Evolutionary conservation across 2,888 invertebrate genomes (phyloP).

Genomic region (Xanthia togata): DNA sequence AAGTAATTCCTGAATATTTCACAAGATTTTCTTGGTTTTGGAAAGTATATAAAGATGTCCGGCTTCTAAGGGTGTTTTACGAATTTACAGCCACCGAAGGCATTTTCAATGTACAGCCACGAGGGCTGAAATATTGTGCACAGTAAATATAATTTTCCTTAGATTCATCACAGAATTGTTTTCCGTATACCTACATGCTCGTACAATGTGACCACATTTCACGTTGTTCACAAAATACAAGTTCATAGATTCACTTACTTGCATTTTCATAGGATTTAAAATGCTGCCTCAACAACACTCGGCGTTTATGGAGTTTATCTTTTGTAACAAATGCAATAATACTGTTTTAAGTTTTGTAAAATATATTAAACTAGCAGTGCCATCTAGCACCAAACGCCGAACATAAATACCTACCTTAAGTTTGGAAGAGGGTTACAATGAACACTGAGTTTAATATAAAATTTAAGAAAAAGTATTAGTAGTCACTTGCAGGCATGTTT

Average conservation of each 20-base stretch:
- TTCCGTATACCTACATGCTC: background rate
- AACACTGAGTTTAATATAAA: no score
- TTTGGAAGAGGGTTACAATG: background rate
- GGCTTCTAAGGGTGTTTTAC: background rate
- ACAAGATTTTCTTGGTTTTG: no score
- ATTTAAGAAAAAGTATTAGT: no score
- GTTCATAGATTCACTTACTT: slow-evolving; percentile 24
- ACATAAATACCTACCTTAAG: background rate
- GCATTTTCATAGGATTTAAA: slow-evolving; percentile 20
- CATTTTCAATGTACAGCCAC: background rate
- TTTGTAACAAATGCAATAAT: background rate
- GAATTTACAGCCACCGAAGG: background rate
- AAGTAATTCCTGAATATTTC: no score
- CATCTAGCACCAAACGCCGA: background rate
- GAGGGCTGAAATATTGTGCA: background rate
- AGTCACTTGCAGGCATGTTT: no score
- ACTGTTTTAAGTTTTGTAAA: no score
- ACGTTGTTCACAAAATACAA: slow-evolving; percentile 7
- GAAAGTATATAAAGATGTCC: no score
- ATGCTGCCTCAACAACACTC: background rate
- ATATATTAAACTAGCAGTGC: no score
- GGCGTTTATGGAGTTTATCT: background rate
- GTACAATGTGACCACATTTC: background rate
- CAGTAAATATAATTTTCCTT: background rate
- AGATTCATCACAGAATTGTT: background rate